Base-by-base conservation (phyloP, 37 sponge, comb jelly and placozoan species). In the Dysidea cf. avara region DNA sequence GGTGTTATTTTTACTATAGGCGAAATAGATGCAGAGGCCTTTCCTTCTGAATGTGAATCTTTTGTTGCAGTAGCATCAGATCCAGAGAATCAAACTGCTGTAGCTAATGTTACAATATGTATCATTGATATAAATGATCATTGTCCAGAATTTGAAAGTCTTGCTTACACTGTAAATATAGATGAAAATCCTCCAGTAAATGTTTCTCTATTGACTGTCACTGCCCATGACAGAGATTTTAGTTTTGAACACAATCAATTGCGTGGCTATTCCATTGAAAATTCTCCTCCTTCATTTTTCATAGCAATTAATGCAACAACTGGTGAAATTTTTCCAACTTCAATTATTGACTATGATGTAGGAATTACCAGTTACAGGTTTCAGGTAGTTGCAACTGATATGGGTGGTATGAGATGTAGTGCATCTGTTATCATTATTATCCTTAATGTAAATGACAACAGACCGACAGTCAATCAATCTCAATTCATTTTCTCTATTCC, bases 91-190 rank as follows among this genome's bases (percentile, higher is more conserved):
- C 28, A 66, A 18, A 43, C 30, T 18, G 81, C 30, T 49, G 13
- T 73, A 0, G 68, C 86, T 14, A 13, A 28, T 50, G 68, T 86
- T 3, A 68, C 53, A 32, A 68, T 73, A n/a, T 72, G 57, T 48
- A 46, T 86, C 1, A 29, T 58, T 6, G 86, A 86, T 51, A 36
- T 26, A 2, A 79, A 86, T 64, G 86, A 86, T 55, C 65, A 86
- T 53, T 70, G 75, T 39, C 80, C 86, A 18, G 48, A 67, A 25
- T 79, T 86, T 68, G 51, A 53, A 18, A 20, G 59, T 26, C 29
- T 17, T 5, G 38, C 35, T 12, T 79, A 79, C 26, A 11, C 31
- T 24, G 36, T 78, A 47, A 26, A 9, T 1, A 68, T 86, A 1
- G 7, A 7, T 2, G 86, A 86, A 32, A 66, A 79, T 39, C 57